These are phyloP conservation scores for Misgurnus mizolepis DNA, from an alignment of 2,113 vertebrate genomes.

Conservation along the genomic window DNA sequence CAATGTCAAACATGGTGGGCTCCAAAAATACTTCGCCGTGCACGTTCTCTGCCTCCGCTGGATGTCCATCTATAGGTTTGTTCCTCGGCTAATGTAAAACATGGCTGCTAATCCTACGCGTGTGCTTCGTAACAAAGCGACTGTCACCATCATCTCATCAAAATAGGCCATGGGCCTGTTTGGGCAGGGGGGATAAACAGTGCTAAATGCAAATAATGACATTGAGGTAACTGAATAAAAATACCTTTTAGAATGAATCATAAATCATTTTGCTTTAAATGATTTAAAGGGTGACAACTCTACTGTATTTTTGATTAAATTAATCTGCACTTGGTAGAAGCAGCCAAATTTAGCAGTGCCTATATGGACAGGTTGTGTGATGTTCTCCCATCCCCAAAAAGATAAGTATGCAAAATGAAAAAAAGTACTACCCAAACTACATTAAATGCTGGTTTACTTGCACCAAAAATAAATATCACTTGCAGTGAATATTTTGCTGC, in stretches of 20 bases:
- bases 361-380: not conserved
- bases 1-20: slow-evolving; percentile 40
- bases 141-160: not conserved
- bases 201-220: too few species aligned
- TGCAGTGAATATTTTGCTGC: too few species aligned
- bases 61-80: slow-evolving; percentile 46
- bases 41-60: slow-evolving; percentile 8
- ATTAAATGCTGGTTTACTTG: not conserved
- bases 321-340: too few species aligned
- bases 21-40: slow-evolving; percentile 50
- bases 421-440: not conserved
- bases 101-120: not conserved
- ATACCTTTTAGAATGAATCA: too few species aligned
- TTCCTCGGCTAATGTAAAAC: slow-evolving; percentile 15
- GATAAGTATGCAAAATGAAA: not conserved
- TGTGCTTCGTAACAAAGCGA: not conserved
- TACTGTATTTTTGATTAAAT: too few species aligned
- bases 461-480: too few species aligned
- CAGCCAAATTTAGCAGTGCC: not conserved
- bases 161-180: too few species aligned
- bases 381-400: not conserved
- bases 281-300: too few species aligned
- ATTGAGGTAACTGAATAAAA: too few species aligned
- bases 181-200: too few species aligned
- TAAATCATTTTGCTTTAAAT: too few species aligned